These are phyloP conservation scores for Hylaeus anthracinus DNA, from an alignment of 1,140 invertebrate species.

Conservation along the genomic window DNA sequence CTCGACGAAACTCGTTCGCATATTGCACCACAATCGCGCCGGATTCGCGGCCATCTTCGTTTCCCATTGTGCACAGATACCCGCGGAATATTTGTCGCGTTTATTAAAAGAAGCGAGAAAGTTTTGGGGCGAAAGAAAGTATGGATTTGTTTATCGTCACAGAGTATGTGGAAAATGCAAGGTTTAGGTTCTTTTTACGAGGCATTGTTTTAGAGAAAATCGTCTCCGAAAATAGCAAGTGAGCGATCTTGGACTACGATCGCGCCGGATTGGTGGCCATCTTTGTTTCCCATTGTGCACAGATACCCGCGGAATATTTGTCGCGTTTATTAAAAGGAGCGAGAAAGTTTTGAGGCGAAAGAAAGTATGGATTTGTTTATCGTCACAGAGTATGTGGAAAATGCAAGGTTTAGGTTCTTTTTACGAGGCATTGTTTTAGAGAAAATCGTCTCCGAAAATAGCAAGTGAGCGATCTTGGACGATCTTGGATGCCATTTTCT, in stretches of 20 bases:
- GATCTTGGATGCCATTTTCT: not conserved
- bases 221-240: not conserved
- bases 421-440: not conserved
- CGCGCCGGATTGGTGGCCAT: not conserved
- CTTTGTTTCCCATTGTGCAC: not conserved
- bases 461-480: not conserved
- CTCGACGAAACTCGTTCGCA: not conserved
- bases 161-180: too few relatives aligned
- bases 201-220: not conserved
- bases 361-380: too few relatives aligned
- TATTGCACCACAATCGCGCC: not conserved
- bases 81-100: not conserved
- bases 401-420: too few relatives aligned
- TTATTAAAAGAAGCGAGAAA: too few relatives aligned
- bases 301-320: not conserved
- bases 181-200: too few relatives aligned
- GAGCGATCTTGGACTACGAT: not conserved
- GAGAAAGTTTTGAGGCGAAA: too few relatives aligned
- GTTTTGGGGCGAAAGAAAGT: too few relatives aligned
- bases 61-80: not conserved
- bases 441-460: not conserved
- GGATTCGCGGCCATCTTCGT: not conserved
- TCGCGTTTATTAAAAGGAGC: too few relatives aligned
- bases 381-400: too few relatives aligned
- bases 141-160: too few relatives aligned